Percentiles rank a stretch among this genome's conserved stretches.
These are phyloP conservation scores for Stichodactyla helianthus DNA, from an alignment of 64 coral and sea anemone species.

Conservation along the genomic window DNA sequence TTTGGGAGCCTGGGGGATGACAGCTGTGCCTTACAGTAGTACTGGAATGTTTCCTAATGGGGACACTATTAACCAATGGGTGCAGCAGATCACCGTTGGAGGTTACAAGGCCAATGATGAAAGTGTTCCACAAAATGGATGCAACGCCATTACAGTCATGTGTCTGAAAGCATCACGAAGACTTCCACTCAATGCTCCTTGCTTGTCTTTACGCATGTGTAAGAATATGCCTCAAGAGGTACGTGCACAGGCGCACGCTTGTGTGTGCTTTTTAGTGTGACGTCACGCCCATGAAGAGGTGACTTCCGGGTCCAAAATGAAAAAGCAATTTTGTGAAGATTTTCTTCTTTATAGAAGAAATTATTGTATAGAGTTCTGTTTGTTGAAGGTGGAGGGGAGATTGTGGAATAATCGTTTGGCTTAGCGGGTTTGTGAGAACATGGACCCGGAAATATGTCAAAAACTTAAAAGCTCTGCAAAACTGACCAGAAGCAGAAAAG, in stretches of 20 bases:
- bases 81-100: constrained; percentile 83
- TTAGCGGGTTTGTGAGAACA: too few relatives aligned
- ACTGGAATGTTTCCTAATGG: constrained; percentile 77
- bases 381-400: too few relatives aligned
- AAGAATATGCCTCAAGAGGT: constrained; percentile 49
- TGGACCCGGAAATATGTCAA: too few relatives aligned
- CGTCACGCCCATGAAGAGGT: too few relatives aligned
- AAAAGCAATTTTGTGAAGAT: too few relatives aligned
- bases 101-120: constrained; percentile 71
- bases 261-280: too few relatives aligned
- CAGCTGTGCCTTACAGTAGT: constrained; percentile 48
- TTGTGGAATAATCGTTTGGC: too few relatives aligned
- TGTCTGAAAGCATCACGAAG: constrained; percentile 79
- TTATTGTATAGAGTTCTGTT: too few relatives aligned
- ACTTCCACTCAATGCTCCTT: constrained; percentile 79
- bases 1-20: constrained; percentile 54
- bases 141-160: constrained; percentile 62
- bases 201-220: constrained; percentile 65
- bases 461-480: too few relatives aligned
- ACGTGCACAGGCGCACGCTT: neutral
- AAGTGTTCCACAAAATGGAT: neutral
- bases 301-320: too few relatives aligned
- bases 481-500: too few relatives aligned
- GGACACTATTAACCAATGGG: constrained; percentile 82
- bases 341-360: too few relatives aligned